Base-by-base conservation (phyloP, 2,113 vertebrate genomes). In the Australoheros scitulus region DNA sequence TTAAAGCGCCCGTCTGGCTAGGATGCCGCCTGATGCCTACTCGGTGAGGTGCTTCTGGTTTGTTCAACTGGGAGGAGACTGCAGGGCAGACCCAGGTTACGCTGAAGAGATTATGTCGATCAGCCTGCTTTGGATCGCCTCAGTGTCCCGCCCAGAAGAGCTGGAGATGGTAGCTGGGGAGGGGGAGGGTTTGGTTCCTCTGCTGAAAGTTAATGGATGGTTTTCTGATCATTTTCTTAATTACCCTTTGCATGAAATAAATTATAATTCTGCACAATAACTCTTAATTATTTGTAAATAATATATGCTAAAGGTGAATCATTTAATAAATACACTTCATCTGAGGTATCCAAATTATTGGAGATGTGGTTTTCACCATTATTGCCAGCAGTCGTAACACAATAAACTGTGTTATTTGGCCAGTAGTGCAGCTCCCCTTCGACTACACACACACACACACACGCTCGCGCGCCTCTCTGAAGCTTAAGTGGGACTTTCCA, bases 371-470 rank as follows among this genome's bases (percentile, higher is more conserved):
- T 1, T 72, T 41, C 47, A 22, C 13, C 65, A 18, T 7, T 7
- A 41, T n/a, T 1, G 4, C 36, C 59, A 52, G 41, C 52, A 79
- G 34, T 70, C 78, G 79, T 91, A 88, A 91, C 74, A 64, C 81
- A 84, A 88, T 92, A 86, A 85, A 84, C 84, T 91, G 79, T 89
- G 84, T 90, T 91, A 85, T 85, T 92, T 94, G 87, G 90, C 88
- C 82, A 76, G 83, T 56, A 68, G 81, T 78, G 76, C 65, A 52
- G 84, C 85, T 86, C 88, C 80, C 52, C 11, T 24, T 34, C 24
- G 0, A 32, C 80, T 82, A 78, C 83, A 83, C 74, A 83, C 57
- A 55, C 34, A 58, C 76, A 84, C 4, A 32, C 26, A 26, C 26
- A 60, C 77, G 47, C 63, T 56, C 75, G 41, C 24, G 75, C 59